Evolutionary conservation across 2,113 vertebrate species (phyloP).

Genomic region (Cairina moschata): DNA sequence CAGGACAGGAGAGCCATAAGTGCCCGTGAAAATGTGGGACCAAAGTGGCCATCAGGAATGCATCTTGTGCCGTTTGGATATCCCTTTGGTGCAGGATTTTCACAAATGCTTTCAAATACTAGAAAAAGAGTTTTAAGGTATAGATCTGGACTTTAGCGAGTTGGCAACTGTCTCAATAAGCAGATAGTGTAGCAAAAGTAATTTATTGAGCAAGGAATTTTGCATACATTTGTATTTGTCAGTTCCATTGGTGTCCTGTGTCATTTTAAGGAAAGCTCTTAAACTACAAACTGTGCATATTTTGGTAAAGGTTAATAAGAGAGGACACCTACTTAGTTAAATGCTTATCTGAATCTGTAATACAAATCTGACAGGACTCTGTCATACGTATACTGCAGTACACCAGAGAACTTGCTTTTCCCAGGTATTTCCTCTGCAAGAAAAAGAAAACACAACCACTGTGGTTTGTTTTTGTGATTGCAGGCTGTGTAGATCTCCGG

Average conservation of each 20-base stretch:
- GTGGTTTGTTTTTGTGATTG: not conserved
- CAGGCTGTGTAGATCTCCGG: conserved; percentile 72
- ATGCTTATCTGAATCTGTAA: not conserved
- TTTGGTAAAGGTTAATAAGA: not conserved
- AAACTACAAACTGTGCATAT: accelerated
- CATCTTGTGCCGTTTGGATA: not conserved
- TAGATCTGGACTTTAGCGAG: not conserved
- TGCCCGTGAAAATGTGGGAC: not conserved
- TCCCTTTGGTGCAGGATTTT: not conserved
- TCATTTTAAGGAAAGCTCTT: not conserved
- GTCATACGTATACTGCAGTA: not conserved
- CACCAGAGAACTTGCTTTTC: not conserved
- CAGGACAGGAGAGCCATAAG: not conserved
- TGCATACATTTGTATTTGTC: not conserved
- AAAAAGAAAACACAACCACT: not conserved
- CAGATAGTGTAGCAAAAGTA: not conserved
- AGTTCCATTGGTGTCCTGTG: not conserved
- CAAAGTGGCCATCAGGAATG: not conserved
- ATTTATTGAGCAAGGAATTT: not conserved
- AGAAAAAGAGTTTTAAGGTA: not conserved
- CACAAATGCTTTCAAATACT: not conserved
- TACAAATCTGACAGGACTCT: not conserved
- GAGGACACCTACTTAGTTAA: not conserved
- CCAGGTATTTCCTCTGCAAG: not conserved
- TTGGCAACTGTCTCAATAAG: not conserved